Percentiles rank a stretch among this genome's conserved stretches.
These are phyloP conservation scores for Holacanthus passer DNA, from an alignment of 2,113 vertebrate genomes.

Conservation along the genomic window DNA sequence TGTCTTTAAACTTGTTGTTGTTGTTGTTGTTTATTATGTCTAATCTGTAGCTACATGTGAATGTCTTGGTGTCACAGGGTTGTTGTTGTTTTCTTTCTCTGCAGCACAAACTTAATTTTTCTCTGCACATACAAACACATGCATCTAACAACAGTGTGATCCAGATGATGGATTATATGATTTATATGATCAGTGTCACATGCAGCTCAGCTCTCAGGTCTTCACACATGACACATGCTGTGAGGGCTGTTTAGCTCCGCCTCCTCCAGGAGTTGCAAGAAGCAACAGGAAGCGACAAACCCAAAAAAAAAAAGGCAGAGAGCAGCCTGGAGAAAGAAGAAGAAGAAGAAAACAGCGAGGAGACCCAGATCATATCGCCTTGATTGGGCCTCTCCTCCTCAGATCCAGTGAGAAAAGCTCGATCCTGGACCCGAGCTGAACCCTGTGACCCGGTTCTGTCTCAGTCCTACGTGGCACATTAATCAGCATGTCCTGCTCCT, in stretches of 20 bases:
- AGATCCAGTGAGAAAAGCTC: neutral
- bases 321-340: constrained; percentile 58
- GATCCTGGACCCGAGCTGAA: neutral
- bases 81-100: too few species aligned
- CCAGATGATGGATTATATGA: too few species aligned
- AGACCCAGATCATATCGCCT: constrained; percentile 53
- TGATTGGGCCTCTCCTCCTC: constrained; percentile 31
- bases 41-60: too few species aligned
- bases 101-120: too few species aligned
- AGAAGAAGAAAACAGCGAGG: constrained; percentile 40
- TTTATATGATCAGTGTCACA: neutral
- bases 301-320: constrained; percentile 58
- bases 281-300: constrained; percentile 82
- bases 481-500: constrained; percentile 64
- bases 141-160: too few species aligned
- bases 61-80: too few species aligned
- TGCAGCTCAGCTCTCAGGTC: neutral
- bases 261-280: constrained; percentile 47
- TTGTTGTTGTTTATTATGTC: too few species aligned
- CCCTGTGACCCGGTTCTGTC: constrained; percentile 25
- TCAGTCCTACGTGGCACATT: constrained; percentile 68
- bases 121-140: too few species aligned
- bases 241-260: constrained; percentile 62
- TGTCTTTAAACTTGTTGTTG: too few species aligned
- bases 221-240: neutral